Base-by-base conservation (phyloP, 2,888 invertebrate genomes). In the Tachina grossa region DNA sequence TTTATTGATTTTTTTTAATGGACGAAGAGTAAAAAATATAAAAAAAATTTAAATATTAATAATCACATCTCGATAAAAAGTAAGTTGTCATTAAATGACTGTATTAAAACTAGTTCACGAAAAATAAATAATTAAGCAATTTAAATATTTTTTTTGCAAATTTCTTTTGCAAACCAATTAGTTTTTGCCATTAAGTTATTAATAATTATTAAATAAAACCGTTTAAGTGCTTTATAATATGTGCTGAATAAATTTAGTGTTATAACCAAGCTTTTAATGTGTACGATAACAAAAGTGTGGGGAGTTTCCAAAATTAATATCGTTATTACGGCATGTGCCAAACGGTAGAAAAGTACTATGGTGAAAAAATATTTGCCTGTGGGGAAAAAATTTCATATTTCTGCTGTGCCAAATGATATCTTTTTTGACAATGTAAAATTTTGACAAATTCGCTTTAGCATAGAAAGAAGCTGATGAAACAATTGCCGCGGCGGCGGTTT, bases 21-120 rank as follows among this genome's bases (percentile, higher is more conserved):
- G 88, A 87, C 83, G 53, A 49, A 81, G 41, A 14, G 49, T 8
- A 16, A 51, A 51, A 45, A 43, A 19, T 4, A 16, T 63, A 16
- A 45, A 14, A 65, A 53, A 65, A 51, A 53, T 76, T 9, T 45
- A 74, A 68, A 72, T 71, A 41, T 72, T 78, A 68, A 63, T 69
- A 47, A 74, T n/a, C 2, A 14, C 8, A 5, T 39, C 16, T 66
- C 1, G 22, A 59, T 6, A 55, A 72, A 63, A 75, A 53, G 69
- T 65, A 74, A 78, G 72, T 84, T 87, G 86, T 88, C 66, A 68
- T 61, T 77, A 55, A 75, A 65, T 53, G 61, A 51, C 55, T 75
- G 2, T 2, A 61, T 39, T 66, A 68, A 53, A 61, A 63, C 69
- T 22, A 43, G 82, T 82, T 75, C 41, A 57, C 57, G 6, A 8